Evolutionary conservation across 2,888 invertebrate genomes (phyloP), one percentile per base, ranked within the genome.

Genomic region (Tuberolachnus salignus): DNA sequence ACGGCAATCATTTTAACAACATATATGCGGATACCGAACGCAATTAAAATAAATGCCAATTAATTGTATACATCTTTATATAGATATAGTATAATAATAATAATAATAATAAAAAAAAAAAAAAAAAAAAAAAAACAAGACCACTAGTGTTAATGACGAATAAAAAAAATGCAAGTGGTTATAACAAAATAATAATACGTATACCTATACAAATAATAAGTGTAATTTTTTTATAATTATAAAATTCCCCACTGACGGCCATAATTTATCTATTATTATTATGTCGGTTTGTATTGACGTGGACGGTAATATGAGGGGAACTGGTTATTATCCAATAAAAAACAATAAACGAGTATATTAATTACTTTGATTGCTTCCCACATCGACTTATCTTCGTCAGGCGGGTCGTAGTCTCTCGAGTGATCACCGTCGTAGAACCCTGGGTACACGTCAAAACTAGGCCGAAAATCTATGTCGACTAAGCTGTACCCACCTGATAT

Each of bases 321-420:
- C 23, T 57, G 9, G 16, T 9, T 34, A 34, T 34, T 34, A 34
- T 34, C 6, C 3, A 34, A 34, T 6, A 6, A 6, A 34, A 34
- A 34, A 34, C 6, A 34, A 34, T 34, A 34, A 4, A 34, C 34
- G 34, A 34, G 3, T 55, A 19, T 55, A 55, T 11, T 46, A 46
- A n/a, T 66, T 78, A 69, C 78, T 21, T 69, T 69, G 3, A 78
- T 23, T 51, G 23, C 51, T 69, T 78, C 51, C 59, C 59, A 78
- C 16, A 34, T 21, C 8, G 67, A 42, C 14, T 51, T 19, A 2
- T 78, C 67, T 16, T 69, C 49, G 13, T 67, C 67, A 16, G 46
- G 16, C 10, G 34, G 34, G 1, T 67, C 34, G 13, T 59, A 78
- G 59, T 78, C 78, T 49, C 51, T 51, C 0, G 51, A 78, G 16